Evolutionary conservation across 92 coral and sea anemone genomes (phyloP), one percentile per base, ranked within the genome.

Genomic region (Porites evermanni): DNA sequence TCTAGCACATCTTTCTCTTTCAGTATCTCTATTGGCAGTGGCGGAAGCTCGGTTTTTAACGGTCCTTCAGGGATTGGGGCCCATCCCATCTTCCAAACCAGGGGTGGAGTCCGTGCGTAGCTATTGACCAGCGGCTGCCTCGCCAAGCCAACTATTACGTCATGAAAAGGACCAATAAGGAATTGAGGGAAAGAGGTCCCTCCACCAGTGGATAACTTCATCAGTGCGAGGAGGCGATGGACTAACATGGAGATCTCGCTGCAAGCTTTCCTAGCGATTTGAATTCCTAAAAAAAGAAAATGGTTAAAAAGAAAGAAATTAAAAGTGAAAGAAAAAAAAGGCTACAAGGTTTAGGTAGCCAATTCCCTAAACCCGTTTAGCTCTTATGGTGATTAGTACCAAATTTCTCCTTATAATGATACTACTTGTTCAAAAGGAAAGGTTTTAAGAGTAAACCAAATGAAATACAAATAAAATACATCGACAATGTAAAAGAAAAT

Each of bases 71-170:
- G 98, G 77, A 90, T 87, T 50, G 98, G 95, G 83, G 89, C 84
- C 99, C 99, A 97, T 8, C 98, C 99, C 60, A 97, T 59, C 74
- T 92, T 95, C 99, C 99, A 97, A 53, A 95, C 99, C 51, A 95
- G 83, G 68, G 97, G 97, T 11, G 95, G 98, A 9, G 96, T 93
- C 60, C 99, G 98, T 26, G 98, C 99, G 79, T 97, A 92, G 8
- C 96, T 89, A 79, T 97, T 97, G 75, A 97, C 98, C 91, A 97
- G 90, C 84, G 99, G 94, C 44, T 94, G 94, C 17, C 99, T 90
- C 50, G 95, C 96, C 70, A 97, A 83, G 67, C 98, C 97, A 23
- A 94, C 93, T 76, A 97, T 88, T 54, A 86, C 94, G 50, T 87
- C 73, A 56, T 79, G 92, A 78, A 97, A 97, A 12, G 98, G 93